phyloP scores from a whole-genome alignment of 2,888 invertebrate species.

The Sesamia inferens region DNA sequence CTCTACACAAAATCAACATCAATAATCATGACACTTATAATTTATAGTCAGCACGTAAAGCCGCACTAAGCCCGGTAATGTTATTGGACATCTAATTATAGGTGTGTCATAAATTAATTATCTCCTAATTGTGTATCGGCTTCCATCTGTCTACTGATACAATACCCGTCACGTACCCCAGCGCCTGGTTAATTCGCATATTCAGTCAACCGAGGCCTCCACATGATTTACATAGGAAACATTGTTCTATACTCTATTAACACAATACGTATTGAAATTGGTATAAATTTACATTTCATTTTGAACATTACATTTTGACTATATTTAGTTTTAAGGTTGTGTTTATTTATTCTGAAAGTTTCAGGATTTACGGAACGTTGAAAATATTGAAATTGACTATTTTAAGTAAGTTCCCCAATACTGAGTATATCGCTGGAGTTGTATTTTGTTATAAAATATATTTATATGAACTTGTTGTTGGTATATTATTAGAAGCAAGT shows the following conservation, averaged over 20 bases:
- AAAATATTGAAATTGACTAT: neutral
- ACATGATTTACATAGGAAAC: constrained; percentile 67
- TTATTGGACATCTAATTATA: constrained; percentile 82
- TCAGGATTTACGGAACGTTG: neutral
- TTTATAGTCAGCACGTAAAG: constrained; percentile 68
- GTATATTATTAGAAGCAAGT: neutral
- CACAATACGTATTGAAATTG: constrained; percentile 58
- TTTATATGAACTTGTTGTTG: neutral
- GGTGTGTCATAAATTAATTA: constrained; percentile 85
- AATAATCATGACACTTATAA: constrained; percentile 67
- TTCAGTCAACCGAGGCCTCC: constrained; percentile 63
- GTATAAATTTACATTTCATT: constrained; percentile 62
- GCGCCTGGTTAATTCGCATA: constrained; percentile 68
- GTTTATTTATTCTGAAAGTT: constrained; percentile 5
- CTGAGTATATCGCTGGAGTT: neutral
- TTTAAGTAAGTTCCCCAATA: neutral
- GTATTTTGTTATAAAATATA: constrained; percentile 4
- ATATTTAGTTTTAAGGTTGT: constrained; percentile 18
- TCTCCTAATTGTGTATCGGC: constrained; percentile 80
- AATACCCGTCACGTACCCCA: constrained; percentile 61
- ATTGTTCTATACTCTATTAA: constrained; percentile 57
- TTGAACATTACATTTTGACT: constrained; percentile 35
- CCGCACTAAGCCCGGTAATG: constrained; percentile 73
- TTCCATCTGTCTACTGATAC: constrained; percentile 72
- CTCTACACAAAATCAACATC: constrained; percentile 28